Conservation (phyloP, 2,797 vertebrate genomes). For the Sparus aurata region DNA sequence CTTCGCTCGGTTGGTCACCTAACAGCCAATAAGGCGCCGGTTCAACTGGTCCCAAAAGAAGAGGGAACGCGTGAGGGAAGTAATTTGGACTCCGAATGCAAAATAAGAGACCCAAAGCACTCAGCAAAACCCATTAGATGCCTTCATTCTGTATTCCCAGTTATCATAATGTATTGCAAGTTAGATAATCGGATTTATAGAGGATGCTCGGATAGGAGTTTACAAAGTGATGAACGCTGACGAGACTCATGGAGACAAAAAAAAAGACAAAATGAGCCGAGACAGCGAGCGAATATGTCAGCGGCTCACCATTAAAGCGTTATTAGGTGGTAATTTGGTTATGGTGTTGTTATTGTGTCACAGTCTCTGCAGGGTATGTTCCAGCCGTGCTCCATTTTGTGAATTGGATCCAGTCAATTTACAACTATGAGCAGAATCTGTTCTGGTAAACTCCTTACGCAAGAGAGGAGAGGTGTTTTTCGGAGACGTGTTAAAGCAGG, state of each 20-base stretch:
- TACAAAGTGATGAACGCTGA: slow-evolving; percentile 5
- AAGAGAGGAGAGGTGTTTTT: slow-evolving; percentile 11
- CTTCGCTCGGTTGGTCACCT: slow-evolving; percentile 30
- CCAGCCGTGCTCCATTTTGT: slow-evolving; percentile 44
- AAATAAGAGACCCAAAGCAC: neutral
- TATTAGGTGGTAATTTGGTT: slow-evolving; percentile 60
- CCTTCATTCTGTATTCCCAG: neutral
- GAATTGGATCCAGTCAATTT: slow-evolving; percentile 56
- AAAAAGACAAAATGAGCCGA: slow-evolving; percentile 35
- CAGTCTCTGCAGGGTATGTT: slow-evolving; percentile 61
- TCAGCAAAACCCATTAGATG: slow-evolving; percentile 1
- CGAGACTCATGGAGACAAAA: neutral
- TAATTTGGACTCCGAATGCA: neutral
- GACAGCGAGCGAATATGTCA: slow-evolving; percentile 44
- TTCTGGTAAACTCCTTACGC: slow-evolving; percentile 17
- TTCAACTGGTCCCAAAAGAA: slow-evolving; percentile 32
- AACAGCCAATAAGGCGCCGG: slow-evolving; percentile 31
- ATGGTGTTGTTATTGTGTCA: slow-evolving; percentile 59
- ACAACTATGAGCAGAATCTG: slow-evolving; percentile 18
- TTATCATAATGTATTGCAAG: neutral
- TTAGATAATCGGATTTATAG: slow-evolving; percentile 1
- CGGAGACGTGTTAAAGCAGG: neutral
- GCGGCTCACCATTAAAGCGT: slow-evolving; percentile 44
- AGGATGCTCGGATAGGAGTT: neutral
- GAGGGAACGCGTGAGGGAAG: neutral